Evolutionary conservation across 2,797 vertebrate genomes (phyloP), one percentile per base, ranked within the genome.

Genomic region (Gobionotothen gibberifrons): DNA sequence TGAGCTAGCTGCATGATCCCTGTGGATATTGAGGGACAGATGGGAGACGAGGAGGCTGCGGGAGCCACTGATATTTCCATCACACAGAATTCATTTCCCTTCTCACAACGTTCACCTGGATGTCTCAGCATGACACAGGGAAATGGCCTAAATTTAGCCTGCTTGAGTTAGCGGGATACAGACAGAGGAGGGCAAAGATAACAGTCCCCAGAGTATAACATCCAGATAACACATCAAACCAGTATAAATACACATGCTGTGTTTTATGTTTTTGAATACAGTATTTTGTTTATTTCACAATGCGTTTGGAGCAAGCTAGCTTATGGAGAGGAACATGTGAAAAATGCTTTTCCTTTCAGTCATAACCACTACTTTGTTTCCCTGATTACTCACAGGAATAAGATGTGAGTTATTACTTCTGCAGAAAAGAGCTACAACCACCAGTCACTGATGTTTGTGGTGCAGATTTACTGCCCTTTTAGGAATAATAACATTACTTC

Each of bases 41-140:
- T 48, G 62, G 80, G 53, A 80, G 66, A 49, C 48, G 53, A 68
- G 32, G 52, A 69, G 64, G 43, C 72, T 19, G 72, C 39, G 47
- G 63, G 51, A 84, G 84, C 71, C 83, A 78, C 52, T 76, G 52
- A 75, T 86, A 79, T 84, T 83, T 83, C 80, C 78, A 85, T 81
- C 81, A 68, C 70, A 82, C 63, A 57, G 73, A 84, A 72, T 82
- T 83, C 12, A 85, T 83, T 86, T 87, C 68, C 79, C 51, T 58
- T 80, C 19, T 53, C 47, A 29, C 74, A 60, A 32, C 46, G 9
- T 77, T 90, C 85, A 90, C 74, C 85, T 81, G 76, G 75, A 82
- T 29, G 74, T 63, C 86, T 82, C 81, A 68, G 74, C 47, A 58
- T 69, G 83, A 81, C 58, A 79, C 26, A 39, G 64, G 69, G 46